These are phyloP conservation scores for Rhynchopsitta pachyrhyncha DNA, from an alignment of 2,113 vertebrate genomes.

Conservation along the genomic window DNA sequence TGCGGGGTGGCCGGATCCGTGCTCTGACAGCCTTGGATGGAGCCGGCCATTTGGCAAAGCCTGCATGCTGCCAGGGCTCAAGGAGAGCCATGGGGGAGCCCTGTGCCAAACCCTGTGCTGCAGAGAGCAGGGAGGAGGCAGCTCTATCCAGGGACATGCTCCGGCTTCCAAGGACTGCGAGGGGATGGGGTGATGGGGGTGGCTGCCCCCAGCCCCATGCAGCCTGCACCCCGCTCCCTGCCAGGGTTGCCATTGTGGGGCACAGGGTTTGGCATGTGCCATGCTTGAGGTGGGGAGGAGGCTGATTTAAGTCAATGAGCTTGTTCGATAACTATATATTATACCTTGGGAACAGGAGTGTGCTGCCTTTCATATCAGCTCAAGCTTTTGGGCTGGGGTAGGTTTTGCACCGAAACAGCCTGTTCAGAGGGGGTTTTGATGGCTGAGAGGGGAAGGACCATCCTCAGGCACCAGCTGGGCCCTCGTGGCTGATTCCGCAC, in stretches of 20 bases:
- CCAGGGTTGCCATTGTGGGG: not conserved
- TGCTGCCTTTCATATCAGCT: rapidly evolving
- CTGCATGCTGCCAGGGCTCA: not conserved
- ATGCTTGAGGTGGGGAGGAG: rapidly evolving
- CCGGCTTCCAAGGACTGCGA: rapidly evolving
- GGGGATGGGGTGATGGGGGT: not conserved
- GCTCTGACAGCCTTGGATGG: not conserved
- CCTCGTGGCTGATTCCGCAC: not conserved
- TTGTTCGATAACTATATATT: not conserved
- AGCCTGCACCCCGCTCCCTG: not conserved
- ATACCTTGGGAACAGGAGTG: not conserved
- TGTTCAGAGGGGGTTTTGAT: not conserved
- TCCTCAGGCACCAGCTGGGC: not conserved
- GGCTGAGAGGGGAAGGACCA: not conserved
- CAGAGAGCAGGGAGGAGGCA: not conserved
- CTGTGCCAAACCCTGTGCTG: not conserved
- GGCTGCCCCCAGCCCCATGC: not conserved
- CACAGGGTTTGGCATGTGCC: not conserved
- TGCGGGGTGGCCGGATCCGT: rapidly evolving
- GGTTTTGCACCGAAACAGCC: not conserved
- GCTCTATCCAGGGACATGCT: not conserved
- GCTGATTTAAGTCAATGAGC: not conserved
- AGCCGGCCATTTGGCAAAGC: not conserved
- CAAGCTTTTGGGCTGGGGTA: rapidly evolving
- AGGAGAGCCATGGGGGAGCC: not conserved